Evolutionary conservation across 2,888 invertebrate species (phyloP), one percentile per base, ranked within the genome.

Genomic region (Ectemnius cavifrons): DNA sequence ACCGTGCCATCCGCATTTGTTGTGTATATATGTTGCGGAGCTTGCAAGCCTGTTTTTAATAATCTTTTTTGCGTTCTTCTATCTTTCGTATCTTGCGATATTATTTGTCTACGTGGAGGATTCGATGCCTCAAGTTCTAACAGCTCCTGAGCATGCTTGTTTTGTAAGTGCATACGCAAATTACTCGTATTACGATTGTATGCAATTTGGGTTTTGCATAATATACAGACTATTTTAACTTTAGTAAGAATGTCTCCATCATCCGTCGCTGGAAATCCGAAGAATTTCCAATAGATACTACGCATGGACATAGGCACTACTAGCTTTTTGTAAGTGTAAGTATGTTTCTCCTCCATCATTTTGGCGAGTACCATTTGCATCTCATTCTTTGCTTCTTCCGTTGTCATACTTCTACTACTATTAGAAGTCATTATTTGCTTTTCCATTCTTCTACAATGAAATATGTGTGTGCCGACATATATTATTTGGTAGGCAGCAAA

Each of bases 141-240:
- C 27, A 92, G 80, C 68, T 91, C 91, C 61, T 88, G 88, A 0
- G 86, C 81, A 79, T 92, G 92, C 74, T 92, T 92, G 71, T 92
- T 92, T 83, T 92, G 92, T 20, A 92, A 85, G 71, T 92, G 92
- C 91, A 92, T 92, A 47, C 92, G 86, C 16, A 92, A 84, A 84
- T 92, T 92, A 73, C 92, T 92, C 0, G 92, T 92, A 77, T 92
- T 92, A 60, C 92, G 89, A 78, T 92, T 92, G 68, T 92, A 92
- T 0, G 92, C 91, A 66, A 92, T 92, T 73, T 92, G 92, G 3
- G 91, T 91, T 78, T 92, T 92, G 77, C 92, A 92, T 1, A 92
- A 71, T 56, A 92, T 90, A 70, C 92, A 92, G 52, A 92, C 91
- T 18, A 92, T 92, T 83, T 92, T 92, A 0, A 91, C 88, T 86